Evolutionary conservation across 1,140 invertebrate species (phyloP), one percentile per base, ranked within the genome.

Genomic region (Pteromalus puparum): DNA sequence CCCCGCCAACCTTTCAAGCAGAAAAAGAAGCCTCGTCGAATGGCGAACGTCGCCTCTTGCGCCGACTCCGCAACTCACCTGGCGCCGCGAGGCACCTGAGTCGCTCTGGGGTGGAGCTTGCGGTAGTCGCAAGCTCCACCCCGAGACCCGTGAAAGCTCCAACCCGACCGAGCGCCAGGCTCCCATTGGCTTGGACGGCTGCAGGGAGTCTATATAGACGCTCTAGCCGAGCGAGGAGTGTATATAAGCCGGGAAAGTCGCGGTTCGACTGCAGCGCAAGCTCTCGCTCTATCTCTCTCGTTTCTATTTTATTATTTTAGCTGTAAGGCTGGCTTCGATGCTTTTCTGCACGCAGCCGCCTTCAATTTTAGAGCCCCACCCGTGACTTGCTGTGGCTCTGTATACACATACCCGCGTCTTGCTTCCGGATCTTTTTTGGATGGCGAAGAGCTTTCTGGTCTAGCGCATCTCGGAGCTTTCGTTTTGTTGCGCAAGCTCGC

Each of bases 231-330:
- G 67, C 10, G 48, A 70, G 5, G 15, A 30, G 38, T 24, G 21
- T 74, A 74, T 74, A 38, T 46, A 75, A 75, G 73, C 73, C 42
- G 18, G 21, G 53, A 61, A 61, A n/a, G 18, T 9, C 72, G 72
- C 72, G 21, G 24, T 12, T 28, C 28, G 72, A 30, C 72, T 42
- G 34, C 34, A n/a, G 15, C 72, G 34, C 18, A n/a, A 34, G 30
- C 26, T 26, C 68, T 72, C 30, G 24, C 24, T 72, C 24, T 72
- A 13, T 72, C 24, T 72, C 53, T 13, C 76, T 78, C 76, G 30
- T 68, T 79, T 38, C 77, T 67, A 68, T 79, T 79, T 79, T 79
- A 79, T 79, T 79, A 79, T 79, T 79, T 79, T 53, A 42, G 15
- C 21, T 28, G 12, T 48, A 61, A 42, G 72, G 21, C 28, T 26